Evolutionary conservation across 2,888 invertebrate genomes (phyloP).

Genomic region (Nycteola revayana): DNA sequence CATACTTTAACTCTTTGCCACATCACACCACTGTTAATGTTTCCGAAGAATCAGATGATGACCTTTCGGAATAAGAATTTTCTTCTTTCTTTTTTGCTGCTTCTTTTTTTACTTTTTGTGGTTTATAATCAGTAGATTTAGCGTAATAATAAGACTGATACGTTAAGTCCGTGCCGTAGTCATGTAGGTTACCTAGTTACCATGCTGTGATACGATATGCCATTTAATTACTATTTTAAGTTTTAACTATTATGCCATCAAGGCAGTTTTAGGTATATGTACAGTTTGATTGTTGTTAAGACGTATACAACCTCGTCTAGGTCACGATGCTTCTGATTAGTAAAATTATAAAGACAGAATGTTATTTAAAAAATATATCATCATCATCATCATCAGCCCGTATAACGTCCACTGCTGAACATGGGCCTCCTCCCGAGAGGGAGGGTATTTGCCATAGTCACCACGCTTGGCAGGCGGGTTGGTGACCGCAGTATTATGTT

Average conservation of each 20-base stretch:
- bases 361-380: too few relatives aligned
- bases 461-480: too few relatives aligned
- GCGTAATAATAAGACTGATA: too few relatives aligned
- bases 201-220: slow-evolving; percentile 3
- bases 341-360: slow-evolving; percentile 2
- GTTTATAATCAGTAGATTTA: too few relatives aligned
- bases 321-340: slow-evolving; percentile 3
- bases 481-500: too few relatives aligned
- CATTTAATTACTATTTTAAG: slow-evolving; percentile 1
- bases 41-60: slow-evolving; percentile 9
- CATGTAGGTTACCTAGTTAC: background rate
- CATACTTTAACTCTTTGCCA: slow-evolving; percentile 5
- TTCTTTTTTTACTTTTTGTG: too few relatives aligned
- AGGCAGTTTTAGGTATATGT: background rate
- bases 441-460: too few relatives aligned
- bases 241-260: too few relatives aligned
- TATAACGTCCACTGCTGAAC: too few relatives aligned
- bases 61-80: slow-evolving; percentile 1
- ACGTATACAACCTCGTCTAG: slow-evolving; percentile 1
- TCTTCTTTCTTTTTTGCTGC: slow-evolving; percentile 2
- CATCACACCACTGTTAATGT: slow-evolving; percentile 9
- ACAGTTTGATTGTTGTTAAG: background rate
- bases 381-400: too few relatives aligned
- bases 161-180: too few relatives aligned
- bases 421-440: too few relatives aligned